Evolutionary conservation across 2,888 invertebrate species (phyloP).

Genomic region (Torymus texanus): DNA sequence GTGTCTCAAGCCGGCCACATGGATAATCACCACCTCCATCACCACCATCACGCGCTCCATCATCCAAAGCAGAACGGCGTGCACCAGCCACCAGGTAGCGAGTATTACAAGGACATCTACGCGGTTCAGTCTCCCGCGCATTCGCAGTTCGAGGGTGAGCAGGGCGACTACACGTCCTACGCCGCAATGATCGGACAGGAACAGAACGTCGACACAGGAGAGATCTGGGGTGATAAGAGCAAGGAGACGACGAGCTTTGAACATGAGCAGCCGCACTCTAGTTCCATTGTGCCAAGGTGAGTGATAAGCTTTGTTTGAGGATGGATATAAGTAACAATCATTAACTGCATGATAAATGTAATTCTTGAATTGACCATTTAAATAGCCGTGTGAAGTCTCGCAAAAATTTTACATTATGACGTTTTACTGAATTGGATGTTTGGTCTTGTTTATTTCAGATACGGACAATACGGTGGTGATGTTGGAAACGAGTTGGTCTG

Average conservation of each 20-base stretch:
- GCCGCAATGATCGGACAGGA: slow-evolving; percentile 71
- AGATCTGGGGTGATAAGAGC: slow-evolving; percentile 73
- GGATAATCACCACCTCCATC: slow-evolving; percentile 63
- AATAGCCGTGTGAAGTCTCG: too few species aligned
- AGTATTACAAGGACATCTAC: slow-evolving; percentile 72
- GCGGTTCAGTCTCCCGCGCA: slow-evolving; percentile 70
- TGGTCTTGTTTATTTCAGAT: slow-evolving; percentile 61
- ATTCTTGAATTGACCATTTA: too few species aligned
- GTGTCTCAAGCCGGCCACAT: slow-evolving; percentile 66
- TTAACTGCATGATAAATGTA: too few species aligned
- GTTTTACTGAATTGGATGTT: too few species aligned
- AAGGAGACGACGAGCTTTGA: slow-evolving; percentile 81
- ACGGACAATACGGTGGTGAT: slow-evolving; percentile 67
- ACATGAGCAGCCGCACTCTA: slow-evolving; percentile 78
- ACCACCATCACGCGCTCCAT: slow-evolving; percentile 11
- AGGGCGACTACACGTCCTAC: slow-evolving; percentile 70
- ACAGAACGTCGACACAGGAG: slow-evolving; percentile 73
- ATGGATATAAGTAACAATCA: too few species aligned
- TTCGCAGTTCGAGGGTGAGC: slow-evolving; percentile 71
- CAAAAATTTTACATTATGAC: too few species aligned
- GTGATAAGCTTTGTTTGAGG: background rate
- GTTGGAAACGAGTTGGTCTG: slow-evolving; percentile 69
- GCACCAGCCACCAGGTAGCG: slow-evolving; percentile 53
- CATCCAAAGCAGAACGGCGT: slow-evolving; percentile 68
- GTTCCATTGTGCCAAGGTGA: slow-evolving; percentile 72